phyloP scores from a whole-genome alignment of 1,140 invertebrate genomes.

The Pogonognathellus flavescens region DNA sequence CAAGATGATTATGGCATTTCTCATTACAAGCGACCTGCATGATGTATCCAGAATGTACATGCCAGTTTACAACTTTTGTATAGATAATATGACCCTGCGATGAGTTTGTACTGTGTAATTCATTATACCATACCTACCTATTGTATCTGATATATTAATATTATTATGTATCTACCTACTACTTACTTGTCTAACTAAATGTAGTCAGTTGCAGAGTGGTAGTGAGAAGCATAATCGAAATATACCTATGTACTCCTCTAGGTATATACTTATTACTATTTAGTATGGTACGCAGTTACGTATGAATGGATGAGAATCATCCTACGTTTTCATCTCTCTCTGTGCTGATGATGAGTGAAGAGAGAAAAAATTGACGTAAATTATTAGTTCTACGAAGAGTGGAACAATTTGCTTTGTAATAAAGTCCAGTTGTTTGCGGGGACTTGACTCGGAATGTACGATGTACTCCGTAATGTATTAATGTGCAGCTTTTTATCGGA shows the following conservation, averaged over 20 bases:
- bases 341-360: background rate
- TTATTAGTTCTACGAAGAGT: constrained; percentile 43
- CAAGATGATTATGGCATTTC: constrained; percentile 40
- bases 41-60: background rate
- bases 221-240: background rate
- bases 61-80: background rate
- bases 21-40: constrained; percentile 28
- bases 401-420: constrained; percentile 47
- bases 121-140: background rate
- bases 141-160: background rate
- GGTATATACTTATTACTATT: background rate
- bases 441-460: background rate
- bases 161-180: no score
- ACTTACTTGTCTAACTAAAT: no score
- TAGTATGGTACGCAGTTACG: background rate
- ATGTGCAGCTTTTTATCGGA: constrained; percentile 21
- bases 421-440: constrained; percentile 31
- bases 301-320: background rate
- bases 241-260: background rate
- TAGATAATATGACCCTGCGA: background rate
- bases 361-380: constrained; percentile 17
- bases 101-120: no score
- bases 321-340: background rate
- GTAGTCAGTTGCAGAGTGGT: no score
- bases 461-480: background rate